phyloP scores from a whole-genome alignment of 2,888 invertebrate species.

The Melipona beecheii region DNA sequence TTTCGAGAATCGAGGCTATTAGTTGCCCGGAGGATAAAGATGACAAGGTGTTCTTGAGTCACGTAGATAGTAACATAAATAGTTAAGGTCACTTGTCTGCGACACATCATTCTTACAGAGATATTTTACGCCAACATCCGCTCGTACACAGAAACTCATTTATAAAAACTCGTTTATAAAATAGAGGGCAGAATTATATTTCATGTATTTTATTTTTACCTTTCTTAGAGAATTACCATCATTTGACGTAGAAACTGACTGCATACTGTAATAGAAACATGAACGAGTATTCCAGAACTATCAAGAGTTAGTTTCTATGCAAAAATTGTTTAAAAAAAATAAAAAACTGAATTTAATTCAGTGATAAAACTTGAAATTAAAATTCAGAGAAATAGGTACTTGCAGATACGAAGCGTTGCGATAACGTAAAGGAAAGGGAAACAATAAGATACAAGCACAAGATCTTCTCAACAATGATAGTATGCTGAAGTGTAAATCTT shows the following conservation, averaged over 20 bases:
- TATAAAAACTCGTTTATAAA: no score
- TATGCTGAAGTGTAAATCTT: neutral
- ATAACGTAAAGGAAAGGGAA: neutral
- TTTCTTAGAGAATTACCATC: no score
- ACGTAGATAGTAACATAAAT: constrained; percentile 38
- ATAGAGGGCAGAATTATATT: neutral
- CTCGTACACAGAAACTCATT: neutral
- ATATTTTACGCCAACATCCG: neutral
- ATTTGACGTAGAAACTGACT: neutral
- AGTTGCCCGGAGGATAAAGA: constrained; percentile 40
- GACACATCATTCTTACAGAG: neutral
- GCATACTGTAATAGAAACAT: neutral
- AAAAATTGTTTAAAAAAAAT: neutral
- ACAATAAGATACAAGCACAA: neutral
- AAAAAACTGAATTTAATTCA: no score
- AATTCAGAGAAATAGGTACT: neutral
- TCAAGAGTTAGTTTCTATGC: neutral
- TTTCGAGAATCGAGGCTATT: constrained; percentile 41
- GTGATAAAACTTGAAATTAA: neutral
- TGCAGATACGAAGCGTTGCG: neutral
- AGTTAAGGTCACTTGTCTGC: neutral
- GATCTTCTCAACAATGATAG: neutral
- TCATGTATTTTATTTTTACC: neutral
- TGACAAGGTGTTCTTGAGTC: constrained; percentile 33
- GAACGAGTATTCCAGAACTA: neutral